Evolutionary conservation across 2,888 invertebrate species (phyloP).

Genomic region (Cheilosia vulpina): DNA sequence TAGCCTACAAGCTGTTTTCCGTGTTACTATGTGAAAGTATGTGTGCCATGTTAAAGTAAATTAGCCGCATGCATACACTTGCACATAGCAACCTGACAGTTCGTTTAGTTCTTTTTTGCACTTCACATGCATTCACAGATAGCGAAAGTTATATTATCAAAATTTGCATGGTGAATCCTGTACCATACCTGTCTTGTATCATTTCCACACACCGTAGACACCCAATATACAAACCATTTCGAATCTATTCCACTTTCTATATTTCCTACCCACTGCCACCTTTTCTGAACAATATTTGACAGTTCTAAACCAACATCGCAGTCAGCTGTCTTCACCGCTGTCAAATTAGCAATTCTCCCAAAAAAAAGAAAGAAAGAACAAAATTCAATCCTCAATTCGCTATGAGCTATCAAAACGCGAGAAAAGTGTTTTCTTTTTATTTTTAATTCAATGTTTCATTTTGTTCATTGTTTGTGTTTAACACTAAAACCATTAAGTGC

Average conservation of each 20-base stretch:
- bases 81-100: no score
- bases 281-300: constrained; percentile 10
- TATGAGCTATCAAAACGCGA: constrained; percentile 64
- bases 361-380: constrained; percentile 2
- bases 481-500: constrained; percentile 1
- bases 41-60: no score
- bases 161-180: no score
- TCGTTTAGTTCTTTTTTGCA: no score
- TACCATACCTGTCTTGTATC: neutral
- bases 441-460: constrained; percentile 51
- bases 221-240: neutral
- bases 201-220: neutral
- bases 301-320: constrained; percentile 55
- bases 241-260: constrained; percentile 1
- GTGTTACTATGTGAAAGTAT: no score
- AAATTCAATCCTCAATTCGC: constrained; percentile 49
- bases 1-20: no score
- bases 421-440: constrained; percentile 48
- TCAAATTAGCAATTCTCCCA: constrained; percentile 34
- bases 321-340: constrained; percentile 57
- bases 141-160: no score
- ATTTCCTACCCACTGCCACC: constrained; percentile 13
- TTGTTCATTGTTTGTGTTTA: constrained; percentile 48
- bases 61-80: no score
- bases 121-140: no score